phyloP scores from a whole-genome alignment of 2,797 vertebrate species.

The Siniperca undulata region DNA sequence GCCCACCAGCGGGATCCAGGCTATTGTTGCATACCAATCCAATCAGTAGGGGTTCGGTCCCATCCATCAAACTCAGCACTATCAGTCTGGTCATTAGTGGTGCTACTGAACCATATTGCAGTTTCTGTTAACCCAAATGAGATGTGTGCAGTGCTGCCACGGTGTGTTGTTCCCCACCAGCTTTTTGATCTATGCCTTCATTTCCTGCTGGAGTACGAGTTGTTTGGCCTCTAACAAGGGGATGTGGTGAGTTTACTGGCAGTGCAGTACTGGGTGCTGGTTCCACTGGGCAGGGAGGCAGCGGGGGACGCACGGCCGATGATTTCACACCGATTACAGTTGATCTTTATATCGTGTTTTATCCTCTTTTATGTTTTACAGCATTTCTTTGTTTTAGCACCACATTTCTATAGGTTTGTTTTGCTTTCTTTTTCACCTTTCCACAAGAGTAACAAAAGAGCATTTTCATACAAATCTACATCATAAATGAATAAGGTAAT shows the following conservation, averaged over 20 bases:
- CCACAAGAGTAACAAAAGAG: not conserved
- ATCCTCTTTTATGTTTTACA: too few species aligned
- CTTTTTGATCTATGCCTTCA: conserved; percentile 65
- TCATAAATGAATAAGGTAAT: too few species aligned
- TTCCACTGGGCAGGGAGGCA: not conserved
- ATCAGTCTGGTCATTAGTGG: conserved; percentile 76
- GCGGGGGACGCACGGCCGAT: not conserved
- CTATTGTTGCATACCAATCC: conserved; percentile 55
- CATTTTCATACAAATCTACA: too few species aligned
- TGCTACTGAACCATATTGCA: conserved; percentile 70
- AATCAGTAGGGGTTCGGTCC: conserved; percentile 38
- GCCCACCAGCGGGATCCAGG: conserved; percentile 43
- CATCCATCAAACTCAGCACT: conserved; percentile 75
- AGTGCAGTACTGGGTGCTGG: not conserved
- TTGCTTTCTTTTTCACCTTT: not conserved
- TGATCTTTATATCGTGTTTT: not conserved
- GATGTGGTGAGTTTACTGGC: conserved; percentile 23
- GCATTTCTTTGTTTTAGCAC: too few species aligned
- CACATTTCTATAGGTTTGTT: not conserved
- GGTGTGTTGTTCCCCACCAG: conserved; percentile 22
- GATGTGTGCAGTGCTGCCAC: conserved; percentile 55
- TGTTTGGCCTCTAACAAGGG: conserved; percentile 35
- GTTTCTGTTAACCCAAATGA: conserved; percentile 76
- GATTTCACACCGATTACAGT: conserved; percentile 11
- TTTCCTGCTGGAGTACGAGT: conserved; percentile 47